phyloP scores from a whole-genome alignment of 2,888 invertebrate species.

The Caenorhabditis macrosperma region DNA sequence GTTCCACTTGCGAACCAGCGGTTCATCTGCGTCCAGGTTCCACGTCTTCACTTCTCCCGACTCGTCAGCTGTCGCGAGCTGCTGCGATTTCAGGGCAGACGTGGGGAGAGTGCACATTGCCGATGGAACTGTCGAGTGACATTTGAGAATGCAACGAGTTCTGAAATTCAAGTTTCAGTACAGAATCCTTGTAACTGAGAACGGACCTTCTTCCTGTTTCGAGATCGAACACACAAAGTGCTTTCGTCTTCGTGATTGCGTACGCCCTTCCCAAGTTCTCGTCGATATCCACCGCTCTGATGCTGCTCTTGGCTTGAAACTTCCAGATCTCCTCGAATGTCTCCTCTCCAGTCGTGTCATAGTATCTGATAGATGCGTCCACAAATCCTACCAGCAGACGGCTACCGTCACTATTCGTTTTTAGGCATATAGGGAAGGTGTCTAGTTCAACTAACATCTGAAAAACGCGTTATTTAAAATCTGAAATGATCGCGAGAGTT shows the following conservation, averaged over 20 bases:
- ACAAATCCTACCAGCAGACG: conserved; percentile 57
- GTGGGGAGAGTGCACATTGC: conserved; percentile 64
- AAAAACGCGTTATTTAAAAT: background rate
- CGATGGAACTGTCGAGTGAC: conserved; percentile 63
- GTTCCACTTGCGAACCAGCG: conserved; percentile 66
- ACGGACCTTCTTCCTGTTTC: conserved; percentile 70
- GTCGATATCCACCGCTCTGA: conserved; percentile 58
- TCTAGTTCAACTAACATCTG: conserved; percentile 46
- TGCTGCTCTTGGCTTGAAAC: conserved; percentile 57
- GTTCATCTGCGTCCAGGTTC: conserved; percentile 65
- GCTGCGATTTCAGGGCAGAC: conserved; percentile 64
- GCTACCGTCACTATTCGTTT: conserved; percentile 25
- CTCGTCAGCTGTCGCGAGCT: conserved; percentile 72
- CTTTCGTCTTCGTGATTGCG: conserved; percentile 64
- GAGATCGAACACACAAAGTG: conserved; percentile 71
- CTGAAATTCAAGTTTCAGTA: conserved; percentile 50
- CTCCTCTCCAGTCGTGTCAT: conserved; percentile 31
- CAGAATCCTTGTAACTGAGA: background rate
- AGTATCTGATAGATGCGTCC: conserved; percentile 57
- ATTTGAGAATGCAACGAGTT: conserved; percentile 54
- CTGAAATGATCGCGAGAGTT: background rate
- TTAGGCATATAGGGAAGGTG: conserved; percentile 49
- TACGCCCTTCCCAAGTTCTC: conserved; percentile 43
- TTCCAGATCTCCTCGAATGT: conserved; percentile 58
- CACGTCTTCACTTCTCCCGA: conserved; percentile 73